These are phyloP conservation scores for Copidosoma floridanum DNA, from an alignment of 1,140 invertebrate species.

Conservation along the genomic window DNA sequence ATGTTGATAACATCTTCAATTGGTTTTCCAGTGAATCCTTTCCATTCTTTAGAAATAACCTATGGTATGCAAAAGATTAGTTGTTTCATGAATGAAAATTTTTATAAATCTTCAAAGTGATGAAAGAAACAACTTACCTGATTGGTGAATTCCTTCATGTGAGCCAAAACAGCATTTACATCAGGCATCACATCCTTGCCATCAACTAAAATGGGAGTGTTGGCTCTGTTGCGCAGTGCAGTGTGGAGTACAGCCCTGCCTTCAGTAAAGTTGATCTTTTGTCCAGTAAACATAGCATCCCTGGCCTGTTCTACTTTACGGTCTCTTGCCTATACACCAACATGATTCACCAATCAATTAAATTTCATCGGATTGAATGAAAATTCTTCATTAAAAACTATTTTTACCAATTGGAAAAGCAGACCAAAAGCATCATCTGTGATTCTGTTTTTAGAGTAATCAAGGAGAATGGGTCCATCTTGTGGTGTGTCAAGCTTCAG, in stretches of 20 bases:
- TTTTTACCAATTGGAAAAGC: constrained; percentile 78
- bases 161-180: constrained; percentile 86
- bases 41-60: constrained; percentile 73
- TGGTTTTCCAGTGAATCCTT: constrained; percentile 88
- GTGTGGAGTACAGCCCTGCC: constrained; percentile 92
- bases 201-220: constrained; percentile 78
- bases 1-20: constrained; percentile 99
- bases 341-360: constrained; percentile 14
- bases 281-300: constrained; percentile 90
- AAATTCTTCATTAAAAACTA: too few species aligned
- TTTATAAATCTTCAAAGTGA: constrained; percentile 14
- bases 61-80: constrained; percentile 42
- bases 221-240: constrained; percentile 85
- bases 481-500: constrained; percentile 71
- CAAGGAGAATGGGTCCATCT: constrained; percentile 86
- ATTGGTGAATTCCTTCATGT: constrained; percentile 93
- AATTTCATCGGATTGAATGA: background rate
- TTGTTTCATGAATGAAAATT: background rate
- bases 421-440: constrained; percentile 73
- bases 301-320: constrained; percentile 82
- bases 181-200: constrained; percentile 92
- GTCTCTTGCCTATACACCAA: constrained; percentile 68
- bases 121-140: constrained; percentile 56
- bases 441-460: constrained; percentile 96
- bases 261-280: constrained; percentile 98